Conservation (phyloP, 1,140 invertebrate genomes). For the Agrypnia vestita region DNA sequence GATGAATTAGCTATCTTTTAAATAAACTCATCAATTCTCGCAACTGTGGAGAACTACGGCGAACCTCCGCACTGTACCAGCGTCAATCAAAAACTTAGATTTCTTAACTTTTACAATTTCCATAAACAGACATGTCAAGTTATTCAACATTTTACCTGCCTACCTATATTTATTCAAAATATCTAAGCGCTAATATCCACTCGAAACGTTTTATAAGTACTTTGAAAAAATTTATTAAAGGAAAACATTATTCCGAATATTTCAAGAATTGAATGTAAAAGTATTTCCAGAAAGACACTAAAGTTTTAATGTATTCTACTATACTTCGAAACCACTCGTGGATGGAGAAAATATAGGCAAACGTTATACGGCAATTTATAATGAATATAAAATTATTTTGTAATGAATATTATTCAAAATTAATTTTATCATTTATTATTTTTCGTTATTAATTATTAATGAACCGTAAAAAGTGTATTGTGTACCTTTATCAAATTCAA, state of each 20-base stretch:
- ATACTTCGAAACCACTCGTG: no score
- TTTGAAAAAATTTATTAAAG: neutral
- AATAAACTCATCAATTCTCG: constrained; percentile 30
- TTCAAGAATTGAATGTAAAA: neutral
- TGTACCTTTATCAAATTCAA: no score
- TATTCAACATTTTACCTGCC: neutral
- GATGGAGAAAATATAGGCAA: no score
- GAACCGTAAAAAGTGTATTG: no score
- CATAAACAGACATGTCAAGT: constrained; percentile 23
- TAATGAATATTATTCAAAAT: no score
- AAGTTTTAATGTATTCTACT: no score
- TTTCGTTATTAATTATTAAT: no score
- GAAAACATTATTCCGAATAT: constrained; percentile 7
- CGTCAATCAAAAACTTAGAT: constrained; percentile 20
- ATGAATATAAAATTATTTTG: no score
- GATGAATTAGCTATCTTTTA: constrained; percentile 38
- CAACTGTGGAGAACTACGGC: constrained; percentile 7
- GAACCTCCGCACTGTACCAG: neutral
- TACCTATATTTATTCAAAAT: constrained; percentile 33
- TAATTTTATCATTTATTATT: no score
- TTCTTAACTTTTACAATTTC: constrained; percentile 3
- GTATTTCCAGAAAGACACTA: no score
- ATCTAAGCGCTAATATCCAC: neutral
- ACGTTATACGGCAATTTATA: no score
- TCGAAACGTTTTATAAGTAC: neutral